These are phyloP conservation scores for Spisula subtruncata DNA, from an alignment of 2,888 invertebrate species.

Conservation along the genomic window DNA sequence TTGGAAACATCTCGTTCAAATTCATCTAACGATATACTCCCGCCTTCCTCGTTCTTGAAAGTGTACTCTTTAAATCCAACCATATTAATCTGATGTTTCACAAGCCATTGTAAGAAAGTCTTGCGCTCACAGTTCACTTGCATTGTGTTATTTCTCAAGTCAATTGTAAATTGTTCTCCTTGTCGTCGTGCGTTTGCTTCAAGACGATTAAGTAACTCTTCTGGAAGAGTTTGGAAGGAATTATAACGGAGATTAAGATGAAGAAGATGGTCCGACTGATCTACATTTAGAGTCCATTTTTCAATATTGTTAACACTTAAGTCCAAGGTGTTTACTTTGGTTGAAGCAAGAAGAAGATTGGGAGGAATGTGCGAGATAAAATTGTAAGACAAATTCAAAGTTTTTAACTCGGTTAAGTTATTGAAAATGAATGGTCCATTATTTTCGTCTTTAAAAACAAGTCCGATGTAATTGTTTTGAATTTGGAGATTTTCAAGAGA, in stretches of 20 bases:
- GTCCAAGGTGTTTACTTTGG: conserved; percentile 29
- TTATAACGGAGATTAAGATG: too few species aligned
- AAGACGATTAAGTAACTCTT: too few species aligned
- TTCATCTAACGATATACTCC: not conserved
- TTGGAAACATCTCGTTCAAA: not conserved
- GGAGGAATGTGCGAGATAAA: conserved; percentile 31
- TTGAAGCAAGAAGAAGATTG: not conserved
- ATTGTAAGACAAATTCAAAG: too few species aligned
- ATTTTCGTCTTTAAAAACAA: not conserved
- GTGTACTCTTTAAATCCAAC: conserved; percentile 31
- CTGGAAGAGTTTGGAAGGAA: too few species aligned
- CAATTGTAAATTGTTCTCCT: too few species aligned
- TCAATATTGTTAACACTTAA: too few species aligned
- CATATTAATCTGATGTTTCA: conserved; percentile 23
- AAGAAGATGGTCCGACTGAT: too few species aligned
- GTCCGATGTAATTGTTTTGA: conserved; percentile 15
- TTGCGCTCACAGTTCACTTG: conserved; percentile 36
- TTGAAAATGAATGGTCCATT: conserved; percentile 11
- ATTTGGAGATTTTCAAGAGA: conserved; percentile 23
- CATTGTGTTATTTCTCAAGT: too few species aligned
- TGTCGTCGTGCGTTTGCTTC: too few species aligned
- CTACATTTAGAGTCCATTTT: too few species aligned
- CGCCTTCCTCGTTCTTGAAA: not conserved
- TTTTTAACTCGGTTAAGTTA: conserved; percentile 7
- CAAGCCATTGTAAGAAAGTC: conserved; percentile 51